These are phyloP conservation scores for Zaprionus lineosus DNA, from an alignment of 2,888 invertebrate genomes.

Conservation along the genomic window DNA sequence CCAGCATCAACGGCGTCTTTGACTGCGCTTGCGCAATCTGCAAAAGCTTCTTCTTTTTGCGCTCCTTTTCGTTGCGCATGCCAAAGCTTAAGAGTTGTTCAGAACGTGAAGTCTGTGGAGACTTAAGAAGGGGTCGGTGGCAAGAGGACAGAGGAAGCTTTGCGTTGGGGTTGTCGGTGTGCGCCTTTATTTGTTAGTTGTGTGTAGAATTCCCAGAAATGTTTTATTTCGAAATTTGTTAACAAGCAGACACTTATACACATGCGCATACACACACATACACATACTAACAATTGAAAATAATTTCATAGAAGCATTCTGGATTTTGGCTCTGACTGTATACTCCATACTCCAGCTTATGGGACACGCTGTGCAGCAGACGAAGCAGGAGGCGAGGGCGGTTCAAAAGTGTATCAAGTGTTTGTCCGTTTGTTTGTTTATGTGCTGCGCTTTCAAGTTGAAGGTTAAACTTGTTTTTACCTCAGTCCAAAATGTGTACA, in stretches of 20 bases:
- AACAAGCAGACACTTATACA: constrained; percentile 54
- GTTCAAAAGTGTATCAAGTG: constrained; percentile 71
- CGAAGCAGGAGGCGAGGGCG: constrained; percentile 4
- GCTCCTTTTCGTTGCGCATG: constrained; percentile 68
- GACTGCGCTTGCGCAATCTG: constrained; percentile 67
- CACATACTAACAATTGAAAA: background rate
- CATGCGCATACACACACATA: constrained; percentile 2
- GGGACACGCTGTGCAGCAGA: constrained; percentile 1
- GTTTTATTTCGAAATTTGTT: constrained; percentile 74
- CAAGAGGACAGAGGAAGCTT: constrained; percentile 27
- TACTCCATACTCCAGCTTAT: constrained; percentile 1
- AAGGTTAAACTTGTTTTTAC: constrained; percentile 66
- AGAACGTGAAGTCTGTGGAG: constrained; percentile 18
- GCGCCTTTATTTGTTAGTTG: constrained; percentile 37
- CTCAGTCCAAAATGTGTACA: background rate
- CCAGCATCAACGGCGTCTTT: constrained; percentile 39
- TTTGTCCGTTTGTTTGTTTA: constrained; percentile 41
- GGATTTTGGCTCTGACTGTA: constrained; percentile 25
- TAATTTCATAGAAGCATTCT: constrained; percentile 26
- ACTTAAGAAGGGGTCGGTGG: background rate
- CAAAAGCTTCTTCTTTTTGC: constrained; percentile 50
- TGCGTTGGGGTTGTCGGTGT: constrained; percentile 20
- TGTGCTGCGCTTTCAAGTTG: constrained; percentile 59
- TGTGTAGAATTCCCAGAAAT: constrained; percentile 67
- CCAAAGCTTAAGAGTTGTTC: constrained; percentile 47